phyloP scores from a whole-genome alignment of 1,140 invertebrate genomes.

The Bombus huntii region DNA sequence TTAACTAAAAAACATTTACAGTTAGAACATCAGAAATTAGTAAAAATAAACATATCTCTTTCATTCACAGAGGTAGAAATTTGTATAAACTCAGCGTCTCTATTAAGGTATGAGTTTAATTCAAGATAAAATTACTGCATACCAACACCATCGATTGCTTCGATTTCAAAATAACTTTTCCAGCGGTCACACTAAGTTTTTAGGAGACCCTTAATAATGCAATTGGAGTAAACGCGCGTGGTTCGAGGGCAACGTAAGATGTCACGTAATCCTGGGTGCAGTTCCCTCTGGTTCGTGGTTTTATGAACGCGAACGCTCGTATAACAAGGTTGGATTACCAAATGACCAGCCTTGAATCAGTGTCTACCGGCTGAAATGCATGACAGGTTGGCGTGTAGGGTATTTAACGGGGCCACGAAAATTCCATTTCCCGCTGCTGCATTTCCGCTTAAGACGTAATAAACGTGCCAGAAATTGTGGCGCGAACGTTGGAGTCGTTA shows the following conservation, averaged over 20 bases:
- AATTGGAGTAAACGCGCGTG: slow-evolving; percentile 50
- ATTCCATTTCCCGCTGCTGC: slow-evolving; percentile 26
- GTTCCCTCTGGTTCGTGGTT: slow-evolving; percentile 65
- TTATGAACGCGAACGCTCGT: slow-evolving; percentile 71
- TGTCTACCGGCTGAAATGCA: slow-evolving; percentile 31
- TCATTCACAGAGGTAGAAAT: no score
- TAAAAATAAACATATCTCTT: no score
- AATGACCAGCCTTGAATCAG: slow-evolving; percentile 57
- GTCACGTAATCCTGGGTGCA: slow-evolving; percentile 73
- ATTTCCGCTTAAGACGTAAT: slow-evolving; percentile 14
- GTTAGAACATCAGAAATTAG: no score
- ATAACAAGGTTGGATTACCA: slow-evolving; percentile 72
- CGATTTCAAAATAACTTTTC: background rate
- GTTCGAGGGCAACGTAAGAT: slow-evolving; percentile 61
- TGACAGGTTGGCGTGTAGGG: slow-evolving; percentile 33
- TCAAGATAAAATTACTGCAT: background rate
- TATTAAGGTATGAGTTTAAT: background rate
- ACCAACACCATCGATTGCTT: background rate
- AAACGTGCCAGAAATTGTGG: slow-evolving; percentile 11
- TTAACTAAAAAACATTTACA: no score
- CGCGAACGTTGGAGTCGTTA: background rate
- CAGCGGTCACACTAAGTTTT: background rate
- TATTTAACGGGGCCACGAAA: slow-evolving; percentile 40
- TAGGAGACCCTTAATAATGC: slow-evolving; percentile 70
- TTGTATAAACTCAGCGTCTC: no score